Base-by-base conservation (phyloP, 2,888 invertebrate genomes). In the Andrena haemorrhoa region DNA sequence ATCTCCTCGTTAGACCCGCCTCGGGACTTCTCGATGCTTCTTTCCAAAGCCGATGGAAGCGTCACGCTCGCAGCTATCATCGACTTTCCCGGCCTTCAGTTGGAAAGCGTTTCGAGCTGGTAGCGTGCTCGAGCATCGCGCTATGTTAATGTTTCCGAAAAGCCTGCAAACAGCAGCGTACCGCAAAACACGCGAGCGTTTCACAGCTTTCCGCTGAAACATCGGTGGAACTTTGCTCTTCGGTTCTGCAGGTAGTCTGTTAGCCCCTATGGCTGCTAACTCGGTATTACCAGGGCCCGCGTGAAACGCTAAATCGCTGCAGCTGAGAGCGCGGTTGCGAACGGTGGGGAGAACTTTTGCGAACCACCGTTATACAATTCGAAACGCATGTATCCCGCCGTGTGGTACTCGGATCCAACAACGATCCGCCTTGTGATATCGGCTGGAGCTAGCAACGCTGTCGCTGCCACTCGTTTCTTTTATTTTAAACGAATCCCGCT, bases 171-270 rank as follows among this genome's bases (percentile, higher is more conserved):
- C 64, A 64, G 33, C 47, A 4, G 16, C 51, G 49, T 7, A 12
- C 58, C 49, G 31, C 23, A 23, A 51, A 51, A 26, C 60, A n/a
- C 53, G 8, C 26, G 60, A 10, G 23, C 29, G 29, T 53, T 35
- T 47, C 20, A 60, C 41, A 4, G 31, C 60, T 66, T 12, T 16
- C 29, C 7, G 72, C n/a, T 33, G 20, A 29, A 73, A 78, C 77
- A 61, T 75, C 49, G 75, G 75, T 70, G 49, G 75, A 79, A 79
- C 75, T 79, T 79, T 70, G 35, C 74, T 78, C 12, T 65, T 61
- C 61, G 66, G 20, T 76, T 64, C 66, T 33, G 53, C 56, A 29
- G 26, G 20, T 10, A 47, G 10, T 26, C 20, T 65, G 75, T 75
- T 75, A 69, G 41, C 75, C 23, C 51, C n/a, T 41, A 56, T 12